Evolutionary conservation across 1,140 invertebrate genomes (phyloP).

Genomic region (Anastrepha ludens): DNA sequence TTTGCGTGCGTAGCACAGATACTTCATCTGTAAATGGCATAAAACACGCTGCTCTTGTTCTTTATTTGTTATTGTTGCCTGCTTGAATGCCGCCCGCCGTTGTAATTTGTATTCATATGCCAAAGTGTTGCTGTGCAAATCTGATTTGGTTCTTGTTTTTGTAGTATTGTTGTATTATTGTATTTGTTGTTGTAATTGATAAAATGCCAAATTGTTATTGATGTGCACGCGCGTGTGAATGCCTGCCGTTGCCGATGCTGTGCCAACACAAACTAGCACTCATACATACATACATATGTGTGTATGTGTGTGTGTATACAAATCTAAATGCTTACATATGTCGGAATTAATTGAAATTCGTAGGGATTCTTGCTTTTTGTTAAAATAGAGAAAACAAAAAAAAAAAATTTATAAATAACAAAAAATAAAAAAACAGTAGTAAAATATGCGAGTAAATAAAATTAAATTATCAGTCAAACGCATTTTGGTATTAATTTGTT

Average conservation of each 20-base stretch:
- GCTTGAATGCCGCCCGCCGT: constrained; percentile 15
- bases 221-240: constrained; percentile 52
- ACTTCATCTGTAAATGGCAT: constrained; percentile 51
- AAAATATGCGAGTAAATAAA: constrained; percentile 18
- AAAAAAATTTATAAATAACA: background rate
- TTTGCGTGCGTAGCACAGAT: constrained; percentile 55
- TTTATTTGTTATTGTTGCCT: constrained; percentile 26
- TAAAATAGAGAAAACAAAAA: background rate
- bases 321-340: too few relatives aligned
- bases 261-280: too few relatives aligned
- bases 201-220: constrained; percentile 57
- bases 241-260: background rate
- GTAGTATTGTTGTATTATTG: background rate
- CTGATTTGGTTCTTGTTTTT: background rate
- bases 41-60: constrained; percentile 51
- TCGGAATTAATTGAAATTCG: too few relatives aligned
- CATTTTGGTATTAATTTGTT: constrained; percentile 56
- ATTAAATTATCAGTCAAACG: constrained; percentile 56
- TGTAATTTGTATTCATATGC: constrained; percentile 54
- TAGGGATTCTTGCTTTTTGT: too few relatives aligned
- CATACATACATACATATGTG: too few relatives aligned
- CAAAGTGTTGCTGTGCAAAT: constrained; percentile 52
- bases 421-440: background rate
- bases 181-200: constrained; percentile 53
- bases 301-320: too few relatives aligned